Base-by-base conservation (phyloP, 2,888 invertebrate species). In the Punctoribates punctum region DNA sequence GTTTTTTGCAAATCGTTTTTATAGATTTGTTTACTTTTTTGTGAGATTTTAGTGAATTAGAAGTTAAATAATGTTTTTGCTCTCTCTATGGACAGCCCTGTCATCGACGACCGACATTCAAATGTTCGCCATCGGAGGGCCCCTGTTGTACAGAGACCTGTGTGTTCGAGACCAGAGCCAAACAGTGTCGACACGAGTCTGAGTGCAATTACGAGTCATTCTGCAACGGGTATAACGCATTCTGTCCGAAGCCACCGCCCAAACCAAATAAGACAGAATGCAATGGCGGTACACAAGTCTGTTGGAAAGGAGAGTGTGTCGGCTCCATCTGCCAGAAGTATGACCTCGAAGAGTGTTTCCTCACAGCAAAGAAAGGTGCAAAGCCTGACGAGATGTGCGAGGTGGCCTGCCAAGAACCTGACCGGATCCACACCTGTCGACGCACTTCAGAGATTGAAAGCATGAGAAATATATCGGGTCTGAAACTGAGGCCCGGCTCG, bases 61-160 rank as follows among this genome's bases (percentile, higher is more conserved):
- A 20, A 25, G 5, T 57, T 23, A 11, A 25, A 1, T 25, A 57
- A 57, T 57, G 23, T 20, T 25, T n/a, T 57, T 57, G 57, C 20
- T n/a, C n/a, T 20, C 15, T 3, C n/a, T 5, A n/a, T 3, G 15
- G 20, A 23, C 89, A 88, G 80, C 91, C 93, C 3, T 96, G 96
- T 83, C 90, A 89, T 34, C 88, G 95, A 75, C 88, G 90, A 81
- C 87, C 88, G 65, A 87, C 88, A 77, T 91, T 92, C 0, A 90
- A 92, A 82, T 93, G 92, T 90, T 92, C 91, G 90, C 98, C 98
- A 0, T 96, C 96, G 75, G 93, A 98, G 87, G 99, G 99, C 9
- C 97, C 96, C 29, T 99, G 99, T 86, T 99, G 98, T 85, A 88
- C 90, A 82, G 88, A 88, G 78, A 87, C 88, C 46, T 96, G 96